Conservation (phyloP, 2,797 vertebrate species). For the Pygocentrus nattereri region DNA sequence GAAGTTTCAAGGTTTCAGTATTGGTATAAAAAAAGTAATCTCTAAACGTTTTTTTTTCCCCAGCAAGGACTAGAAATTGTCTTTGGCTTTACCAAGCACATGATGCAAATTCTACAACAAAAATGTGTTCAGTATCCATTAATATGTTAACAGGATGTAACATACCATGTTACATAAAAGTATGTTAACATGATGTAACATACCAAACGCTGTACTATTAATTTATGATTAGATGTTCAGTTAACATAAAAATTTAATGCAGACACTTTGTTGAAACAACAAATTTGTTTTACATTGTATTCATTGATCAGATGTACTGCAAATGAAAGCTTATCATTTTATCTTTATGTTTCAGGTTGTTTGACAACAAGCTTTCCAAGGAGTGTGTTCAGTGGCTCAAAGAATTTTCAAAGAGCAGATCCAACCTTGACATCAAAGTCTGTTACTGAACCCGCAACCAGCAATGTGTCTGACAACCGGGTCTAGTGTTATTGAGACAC, state of each 20-base stretch:
- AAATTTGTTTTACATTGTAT: background rate
- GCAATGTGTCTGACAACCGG: background rate
- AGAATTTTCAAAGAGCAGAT: conserved; percentile 60
- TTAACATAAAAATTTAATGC: background rate
- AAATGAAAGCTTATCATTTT: background rate
- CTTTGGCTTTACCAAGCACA: no score
- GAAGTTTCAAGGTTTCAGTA: no score
- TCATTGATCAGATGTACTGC: background rate
- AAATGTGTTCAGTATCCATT: no score
- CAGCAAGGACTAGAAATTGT: no score
- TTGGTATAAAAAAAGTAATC: no score
- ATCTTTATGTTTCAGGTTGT: conserved; percentile 54
- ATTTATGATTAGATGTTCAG: no score
- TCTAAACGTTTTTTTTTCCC: no score
- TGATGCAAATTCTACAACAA: no score
- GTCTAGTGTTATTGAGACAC: background rate
- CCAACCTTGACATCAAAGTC: conserved; percentile 63
- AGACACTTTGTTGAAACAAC: background rate
- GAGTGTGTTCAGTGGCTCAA: conserved; percentile 57
- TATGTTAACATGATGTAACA: no score
- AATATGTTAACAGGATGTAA: no score
- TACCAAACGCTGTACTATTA: no score
- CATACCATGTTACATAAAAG: no score
- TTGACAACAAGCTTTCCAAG: conserved; percentile 67
- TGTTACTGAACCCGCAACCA: conserved; percentile 54